phyloP scores from a whole-genome alignment of 2,888 invertebrate genomes.

The Thalpophila matura region DNA sequence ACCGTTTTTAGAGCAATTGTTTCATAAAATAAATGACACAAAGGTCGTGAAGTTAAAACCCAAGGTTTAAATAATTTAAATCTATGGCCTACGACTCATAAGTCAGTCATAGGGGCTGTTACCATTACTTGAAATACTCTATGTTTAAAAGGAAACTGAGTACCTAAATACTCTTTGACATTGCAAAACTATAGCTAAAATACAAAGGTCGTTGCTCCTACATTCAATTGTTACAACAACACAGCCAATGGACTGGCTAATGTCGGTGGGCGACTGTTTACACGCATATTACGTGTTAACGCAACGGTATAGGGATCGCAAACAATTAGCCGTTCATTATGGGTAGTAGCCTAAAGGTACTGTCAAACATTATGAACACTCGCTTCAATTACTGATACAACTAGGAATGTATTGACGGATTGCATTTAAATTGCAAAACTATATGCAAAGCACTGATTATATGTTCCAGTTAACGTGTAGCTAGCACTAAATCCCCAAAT shows the following conservation, averaged over 20 bases:
- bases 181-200: not conserved
- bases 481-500: no score
- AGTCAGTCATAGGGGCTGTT: no score
- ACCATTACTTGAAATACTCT: no score
- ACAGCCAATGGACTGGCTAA: conserved; percentile 27
- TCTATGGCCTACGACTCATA: no score
- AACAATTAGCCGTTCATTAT: conserved; percentile 35
- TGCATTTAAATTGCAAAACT: not conserved
- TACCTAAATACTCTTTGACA: no score
- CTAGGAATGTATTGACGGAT: not conserved
- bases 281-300: conserved; percentile 36
- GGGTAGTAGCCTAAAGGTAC: conserved; percentile 7
- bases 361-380: conserved; percentile 11
- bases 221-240: conserved; percentile 21
- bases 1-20: no score
- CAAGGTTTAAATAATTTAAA: no score
- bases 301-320: conserved; percentile 25
- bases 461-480: no score
- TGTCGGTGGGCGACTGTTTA: conserved; percentile 16
- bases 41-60: no score
- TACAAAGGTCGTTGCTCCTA: conserved; percentile 1
- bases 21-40: no score
- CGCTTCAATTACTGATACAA: not conserved
- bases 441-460: not conserved
- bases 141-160: no score